These are phyloP conservation scores for Spinibarbus caldwelli DNA, from an alignment of 2,797 vertebrate species.

Conservation along the genomic window DNA sequence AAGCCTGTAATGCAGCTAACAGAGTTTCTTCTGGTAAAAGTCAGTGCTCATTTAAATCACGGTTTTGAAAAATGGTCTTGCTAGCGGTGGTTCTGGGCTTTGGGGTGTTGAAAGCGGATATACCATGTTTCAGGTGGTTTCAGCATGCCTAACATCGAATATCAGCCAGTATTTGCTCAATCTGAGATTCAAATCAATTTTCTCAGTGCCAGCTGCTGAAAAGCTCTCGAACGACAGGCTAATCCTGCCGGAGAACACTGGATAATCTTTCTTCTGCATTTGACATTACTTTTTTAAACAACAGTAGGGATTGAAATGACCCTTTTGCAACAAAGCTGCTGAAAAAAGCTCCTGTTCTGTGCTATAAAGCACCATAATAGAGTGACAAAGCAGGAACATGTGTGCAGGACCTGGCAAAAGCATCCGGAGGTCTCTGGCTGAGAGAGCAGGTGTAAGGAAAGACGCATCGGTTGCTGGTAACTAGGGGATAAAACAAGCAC, in stretches of 20 bases:
- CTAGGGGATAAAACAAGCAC: constrained; percentile 1
- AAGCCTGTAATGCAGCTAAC: constrained; percentile 21
- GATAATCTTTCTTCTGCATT: not conserved
- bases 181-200: constrained; percentile 9
- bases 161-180: not conserved
- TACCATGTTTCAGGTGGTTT: constrained; percentile 24
- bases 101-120: constrained; percentile 19
- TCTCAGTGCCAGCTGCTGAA: constrained; percentile 15
- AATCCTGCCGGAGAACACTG: constrained; percentile 5
- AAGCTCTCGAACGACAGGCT: not conserved
- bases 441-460: constrained; percentile 24
- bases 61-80: not conserved
- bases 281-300: not conserved
- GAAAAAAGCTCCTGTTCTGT: not conserved
- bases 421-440: not conserved
- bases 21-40: not conserved
- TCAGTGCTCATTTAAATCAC: not conserved
- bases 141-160: not conserved
- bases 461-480: not conserved
- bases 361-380: not conserved
- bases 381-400: constrained; percentile 5
- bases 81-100: constrained; percentile 1
- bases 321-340: not conserved
- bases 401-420: constrained; percentile 9
- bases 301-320: not conserved